Conservation (phyloP, 2,888 invertebrate genomes). For the Oligia fasciuncula region DNA sequence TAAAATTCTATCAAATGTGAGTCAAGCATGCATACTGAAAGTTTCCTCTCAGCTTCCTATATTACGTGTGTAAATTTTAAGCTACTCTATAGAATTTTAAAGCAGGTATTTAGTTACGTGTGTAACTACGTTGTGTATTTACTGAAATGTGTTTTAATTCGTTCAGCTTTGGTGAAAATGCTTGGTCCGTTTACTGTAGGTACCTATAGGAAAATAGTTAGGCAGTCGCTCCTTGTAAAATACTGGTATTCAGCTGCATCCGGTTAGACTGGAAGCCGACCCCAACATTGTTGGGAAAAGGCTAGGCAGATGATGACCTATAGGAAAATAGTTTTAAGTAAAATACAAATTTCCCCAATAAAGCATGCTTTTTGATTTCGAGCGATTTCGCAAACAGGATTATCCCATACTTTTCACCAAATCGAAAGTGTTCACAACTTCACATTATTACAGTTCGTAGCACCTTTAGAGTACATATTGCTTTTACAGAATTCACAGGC, state of each 20-base stretch:
- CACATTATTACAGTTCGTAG: constrained; percentile 7
- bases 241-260: no score
- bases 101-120: constrained; percentile 23
- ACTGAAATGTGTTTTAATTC: constrained; percentile 2
- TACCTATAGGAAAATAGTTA: not conserved
- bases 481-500: not conserved
- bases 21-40: constrained; percentile 53
- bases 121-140: not conserved
- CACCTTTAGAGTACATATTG: not conserved
- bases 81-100: constrained; percentile 23
- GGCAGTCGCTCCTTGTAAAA: no score
- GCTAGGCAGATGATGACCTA: no score
- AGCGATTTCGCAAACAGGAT: not conserved
- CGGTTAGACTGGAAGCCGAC: no score
- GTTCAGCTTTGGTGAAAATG: constrained; percentile 16
- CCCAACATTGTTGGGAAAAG: no score
- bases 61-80: constrained; percentile 32
- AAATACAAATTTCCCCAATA: not conserved
- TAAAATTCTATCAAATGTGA: constrained; percentile 61
- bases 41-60: constrained; percentile 29
- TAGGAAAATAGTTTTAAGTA: not conserved
- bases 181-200: not conserved
- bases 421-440: not conserved
- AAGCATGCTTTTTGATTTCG: not conserved
- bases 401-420: not conserved